Conservation (phyloP, 2,888 invertebrate genomes). For the Rapana venosa region DNA sequence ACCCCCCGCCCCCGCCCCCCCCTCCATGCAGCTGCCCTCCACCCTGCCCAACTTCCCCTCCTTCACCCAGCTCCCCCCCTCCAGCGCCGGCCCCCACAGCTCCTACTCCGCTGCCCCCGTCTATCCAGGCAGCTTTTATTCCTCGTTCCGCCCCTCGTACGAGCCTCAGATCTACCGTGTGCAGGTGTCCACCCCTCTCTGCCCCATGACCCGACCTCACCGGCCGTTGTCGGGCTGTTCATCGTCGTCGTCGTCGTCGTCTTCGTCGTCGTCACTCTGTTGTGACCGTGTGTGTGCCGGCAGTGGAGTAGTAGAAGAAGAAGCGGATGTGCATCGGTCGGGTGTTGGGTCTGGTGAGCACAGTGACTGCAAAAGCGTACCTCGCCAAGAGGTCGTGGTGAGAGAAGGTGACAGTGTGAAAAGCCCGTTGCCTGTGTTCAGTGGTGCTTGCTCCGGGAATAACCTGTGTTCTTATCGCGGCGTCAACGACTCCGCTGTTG, state of each 20-base stretch:
- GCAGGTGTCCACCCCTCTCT: constrained; percentile 51
- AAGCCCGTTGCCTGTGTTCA: too few relatives aligned
- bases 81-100: constrained; percentile 43
- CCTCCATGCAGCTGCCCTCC: constrained; percentile 53
- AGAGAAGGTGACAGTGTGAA: background rate
- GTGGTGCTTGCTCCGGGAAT: too few relatives aligned
- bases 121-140: constrained; percentile 52
- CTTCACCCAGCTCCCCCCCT: constrained; percentile 50
- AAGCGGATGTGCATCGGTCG: too few relatives aligned
- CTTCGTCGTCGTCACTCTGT: background rate
- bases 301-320: too few relatives aligned
- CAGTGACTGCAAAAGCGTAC: too few relatives aligned
- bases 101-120: constrained; percentile 47
- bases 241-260: background rate
- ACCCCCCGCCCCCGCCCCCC: constrained; percentile 53
- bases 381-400: background rate
- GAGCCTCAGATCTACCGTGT: constrained; percentile 61
- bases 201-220: constrained; percentile 32
- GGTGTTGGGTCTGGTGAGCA: background rate
- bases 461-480: too few relatives aligned
- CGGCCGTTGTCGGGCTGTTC: background rate
- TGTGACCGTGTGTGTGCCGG: background rate
- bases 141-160: constrained; percentile 52
- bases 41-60: constrained; percentile 56
- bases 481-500: too few relatives aligned